phyloP scores from a whole-genome alignment of 2,797 vertebrate genomes.

The Huso huso region DNA sequence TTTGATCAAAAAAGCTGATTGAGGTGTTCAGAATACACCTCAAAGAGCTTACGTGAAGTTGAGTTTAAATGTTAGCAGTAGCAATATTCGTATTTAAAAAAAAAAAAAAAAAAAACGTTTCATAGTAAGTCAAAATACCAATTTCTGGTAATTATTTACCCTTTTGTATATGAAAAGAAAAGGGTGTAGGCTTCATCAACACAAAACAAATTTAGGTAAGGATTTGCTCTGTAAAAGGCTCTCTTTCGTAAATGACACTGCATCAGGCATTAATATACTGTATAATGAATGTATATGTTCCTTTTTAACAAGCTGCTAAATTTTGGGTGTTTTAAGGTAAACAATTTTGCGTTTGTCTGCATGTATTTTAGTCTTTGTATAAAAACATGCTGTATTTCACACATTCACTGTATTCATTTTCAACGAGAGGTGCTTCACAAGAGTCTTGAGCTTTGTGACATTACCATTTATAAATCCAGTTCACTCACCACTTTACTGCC shows the following conservation, averaged over 20 bases:
- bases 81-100: no score
- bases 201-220: neutral
- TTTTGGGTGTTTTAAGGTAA: neutral
- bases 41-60: no score
- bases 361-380: neutral
- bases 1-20: no score
- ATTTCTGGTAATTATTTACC: no score
- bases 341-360: neutral
- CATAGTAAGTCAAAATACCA: no score
- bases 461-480: no score
- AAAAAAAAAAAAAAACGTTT: no score
- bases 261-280: conserved; percentile 1
- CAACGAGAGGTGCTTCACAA: conserved; percentile 3
- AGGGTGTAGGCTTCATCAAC: no score
- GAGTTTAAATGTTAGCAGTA: no score
- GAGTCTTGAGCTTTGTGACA: neutral
- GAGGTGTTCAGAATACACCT: no score
- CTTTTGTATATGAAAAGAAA: no score
- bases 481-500: no score
- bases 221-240: conserved; percentile 1
- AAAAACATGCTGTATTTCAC: conserved; percentile 3
- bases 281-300: conserved; percentile 10
- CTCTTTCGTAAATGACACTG: neutral
- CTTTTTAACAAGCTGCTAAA: conserved; percentile 3
- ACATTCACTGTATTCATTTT: neutral